Base-by-base conservation (phyloP, 2,113 vertebrate species). In the Nesogale talazaci region DNA sequence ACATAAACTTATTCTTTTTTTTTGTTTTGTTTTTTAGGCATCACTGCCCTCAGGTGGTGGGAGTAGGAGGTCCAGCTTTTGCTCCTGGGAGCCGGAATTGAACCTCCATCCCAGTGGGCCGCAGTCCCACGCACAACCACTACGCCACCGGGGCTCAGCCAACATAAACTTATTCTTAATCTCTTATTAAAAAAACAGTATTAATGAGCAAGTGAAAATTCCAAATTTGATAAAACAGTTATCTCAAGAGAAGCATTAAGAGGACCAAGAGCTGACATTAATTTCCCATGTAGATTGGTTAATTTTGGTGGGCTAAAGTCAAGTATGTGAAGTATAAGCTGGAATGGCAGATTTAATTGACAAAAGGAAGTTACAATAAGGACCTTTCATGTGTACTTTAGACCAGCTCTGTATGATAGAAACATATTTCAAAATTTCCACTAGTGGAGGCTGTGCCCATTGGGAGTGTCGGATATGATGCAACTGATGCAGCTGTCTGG, bases 401-500 rank as follows among this genome's bases (percentile, higher is more conserved):
- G 46, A 52, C 14, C 46, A 72, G 56, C 56, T 83, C 8, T 10
- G 52, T 25, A 67, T 34, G 85, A 29, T 0, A 84, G 31, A 86
- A 82, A 57, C 27, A 38, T 3, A 40, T 31, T 86, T 38, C 56
- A 92, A 72, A 20, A 27, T 38, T 81, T 91, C 65, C 80, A 80
- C 74, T 52, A 86, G 11, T 20, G 90, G 52, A 6, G 67, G 69
- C 89, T 77, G 17, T 11, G 25, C 38, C 40, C 59, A 87, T n/a
- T 7, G 57, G 15, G 67, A 34, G 75, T 63, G 15, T 6, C 0
- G 90, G 70, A 83, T 52, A 72, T 7, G 2, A 67, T 70, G 42
- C 74, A 52, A 92, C 95, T 93, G n/a, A n/a, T n/a, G 97, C 94
- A 94, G 96, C 82, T 93, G 70, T 94, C 96, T 97, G 95, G 94